A percentile compares a stretch with the other conserved stretches of the same genome.
These are phyloP conservation scores for Chlorops oryzae DNA, from an alignment of 1,140 invertebrate species.

Conservation along the genomic window DNA sequence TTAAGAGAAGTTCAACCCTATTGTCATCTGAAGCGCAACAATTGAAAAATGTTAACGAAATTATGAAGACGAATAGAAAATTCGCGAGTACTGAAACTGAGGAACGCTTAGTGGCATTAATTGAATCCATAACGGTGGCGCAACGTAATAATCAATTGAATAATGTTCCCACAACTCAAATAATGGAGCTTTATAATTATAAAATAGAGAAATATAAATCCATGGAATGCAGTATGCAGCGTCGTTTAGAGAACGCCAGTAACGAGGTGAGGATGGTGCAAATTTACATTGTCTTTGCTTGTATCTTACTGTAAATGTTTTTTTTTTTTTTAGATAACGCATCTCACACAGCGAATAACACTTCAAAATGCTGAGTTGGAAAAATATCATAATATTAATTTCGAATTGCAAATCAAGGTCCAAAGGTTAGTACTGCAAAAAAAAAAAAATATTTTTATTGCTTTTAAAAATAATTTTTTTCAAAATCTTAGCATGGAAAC, in stretches of 20 bases:
- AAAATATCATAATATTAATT: slow-evolving; percentile 40
- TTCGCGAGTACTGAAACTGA: slow-evolving; percentile 36
- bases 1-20: no score
- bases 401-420: slow-evolving; percentile 42
- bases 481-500: slow-evolving; percentile 25
- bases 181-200: slow-evolving; percentile 42
- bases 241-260: slow-evolving; percentile 38
- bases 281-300: not conserved
- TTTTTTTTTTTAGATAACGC: slow-evolving; percentile 19
- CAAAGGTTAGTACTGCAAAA: slow-evolving; percentile 25
- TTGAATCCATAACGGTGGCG: slow-evolving; percentile 29
- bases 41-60: slow-evolving; percentile 32
- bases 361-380: slow-evolving; percentile 40
- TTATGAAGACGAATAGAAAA: slow-evolving; percentile 34
- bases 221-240: slow-evolving; percentile 21
- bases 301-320: not conserved
- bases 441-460: not conserved
- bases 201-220: slow-evolving; percentile 39
- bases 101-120: slow-evolving; percentile 30
- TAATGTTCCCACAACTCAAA: slow-evolving; percentile 35
- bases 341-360: slow-evolving; percentile 28
- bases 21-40: not conserved
- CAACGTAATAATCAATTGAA: slow-evolving; percentile 33
- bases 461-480: not conserved
- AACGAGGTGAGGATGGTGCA: slow-evolving; percentile 9